Evolutionary conservation across 2,888 invertebrate genomes (phyloP), one percentile per base, ranked within the genome.

Genomic region (Ochropleura plecta): DNA sequence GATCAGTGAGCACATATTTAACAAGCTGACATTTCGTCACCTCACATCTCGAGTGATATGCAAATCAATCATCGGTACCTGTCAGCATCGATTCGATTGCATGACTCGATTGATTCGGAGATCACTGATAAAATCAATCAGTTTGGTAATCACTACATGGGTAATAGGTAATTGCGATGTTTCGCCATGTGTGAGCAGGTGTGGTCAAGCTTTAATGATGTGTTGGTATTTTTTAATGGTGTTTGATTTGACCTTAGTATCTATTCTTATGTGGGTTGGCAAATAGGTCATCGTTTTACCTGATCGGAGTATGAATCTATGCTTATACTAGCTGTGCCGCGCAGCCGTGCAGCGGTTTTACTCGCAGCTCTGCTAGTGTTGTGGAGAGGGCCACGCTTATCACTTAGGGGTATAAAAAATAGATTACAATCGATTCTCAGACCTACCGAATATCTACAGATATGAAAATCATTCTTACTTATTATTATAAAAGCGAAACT

Each of bases 21-120:
- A 76, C 73, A 40, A 63, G 9, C 53, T 85, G 85, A 81, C 86
- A 77, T 88, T 83, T 87, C 87, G 76, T 86, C 88, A 88, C 85
- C 78, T 75, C 70, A 40, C 75, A 67, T 81, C 60, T 57, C 81
- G 67, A 79, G 75, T 83, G 78, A 81, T 82, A 88, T 86, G 85
- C 57, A 82, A 86, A 87, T 88, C 88, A 79, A 88, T 88, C 83
- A 88, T 77, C 78, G 70, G 59, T 51, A 57, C 53, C 83, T 88
- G 86, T 87, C 88, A 88, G 81, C 81, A 76, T 81, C 69, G 78
- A 86, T 88, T 73, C 84, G 75, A 86, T 88, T 87, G 84, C 87
- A 78, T 66, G 85, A 57, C 44, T 63, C 80, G 73, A 79, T 77
- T 77, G 76, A 79, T 81, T 70, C 71, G 64, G 72, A 65, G 60